Percentiles rank a stretch among this genome's conserved stretches.
Evolutionary conservation across 1,140 invertebrate genomes (phyloP).

Genomic region (Popillia japonica): DNA sequence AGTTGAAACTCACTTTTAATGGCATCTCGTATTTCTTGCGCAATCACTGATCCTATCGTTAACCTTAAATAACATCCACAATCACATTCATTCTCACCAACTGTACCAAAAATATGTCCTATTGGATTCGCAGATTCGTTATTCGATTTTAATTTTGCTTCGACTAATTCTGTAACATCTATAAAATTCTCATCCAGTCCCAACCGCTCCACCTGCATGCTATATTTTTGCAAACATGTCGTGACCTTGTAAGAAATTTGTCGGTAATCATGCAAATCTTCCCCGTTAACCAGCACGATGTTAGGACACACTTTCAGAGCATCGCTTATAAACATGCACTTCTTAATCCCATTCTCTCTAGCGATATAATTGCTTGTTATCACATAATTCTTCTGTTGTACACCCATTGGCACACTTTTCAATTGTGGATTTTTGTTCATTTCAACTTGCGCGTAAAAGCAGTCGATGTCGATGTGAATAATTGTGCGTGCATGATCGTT

Average conservation of each 20-base stretch:
- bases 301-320: slow-evolving; percentile 73
- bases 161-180: slow-evolving; percentile 75
- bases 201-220: slow-evolving; percentile 75
- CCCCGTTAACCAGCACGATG: slow-evolving; percentile 74
- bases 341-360: slow-evolving; percentile 73
- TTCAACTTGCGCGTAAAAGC: slow-evolving; percentile 86
- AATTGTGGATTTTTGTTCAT: slow-evolving; percentile 74
- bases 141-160: slow-evolving; percentile 61
- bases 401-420: slow-evolving; percentile 71
- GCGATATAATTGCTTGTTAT: slow-evolving; percentile 84
- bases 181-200: slow-evolving; percentile 84
- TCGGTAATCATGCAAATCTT: slow-evolving; percentile 78
- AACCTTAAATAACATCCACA: slow-evolving; percentile 76
- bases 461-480: slow-evolving; percentile 80
- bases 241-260: slow-evolving; percentile 75
- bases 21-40: slow-evolving; percentile 73
- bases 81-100: slow-evolving; percentile 66
- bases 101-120: slow-evolving; percentile 66
- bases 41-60: slow-evolving; percentile 72
- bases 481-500: slow-evolving; percentile 69
- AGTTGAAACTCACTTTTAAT: slow-evolving; percentile 73
- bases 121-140: slow-evolving; percentile 57
- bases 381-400: slow-evolving; percentile 81
- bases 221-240: slow-evolving; percentile 71
- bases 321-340: slow-evolving; percentile 76